A percentile compares a stretch with the other conserved stretches of the same genome.
phyloP scores from a whole-genome alignment of 2,888 invertebrate genomes.

The Pseudococcus jackbeardsleyi region DNA sequence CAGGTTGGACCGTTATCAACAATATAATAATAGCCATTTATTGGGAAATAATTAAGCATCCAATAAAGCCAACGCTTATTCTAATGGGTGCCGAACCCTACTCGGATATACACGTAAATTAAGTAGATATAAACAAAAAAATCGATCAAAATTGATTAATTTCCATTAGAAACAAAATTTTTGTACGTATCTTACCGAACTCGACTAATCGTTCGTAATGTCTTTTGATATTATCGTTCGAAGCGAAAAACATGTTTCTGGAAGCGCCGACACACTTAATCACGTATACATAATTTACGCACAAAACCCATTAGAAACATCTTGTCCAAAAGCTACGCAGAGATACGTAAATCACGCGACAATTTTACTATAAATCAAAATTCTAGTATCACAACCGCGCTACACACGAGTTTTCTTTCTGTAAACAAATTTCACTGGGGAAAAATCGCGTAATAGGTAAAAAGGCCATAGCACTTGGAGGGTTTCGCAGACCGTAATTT shows the following conservation, averaged over 20 bases:
- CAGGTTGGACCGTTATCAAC: neutral
- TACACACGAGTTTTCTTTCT: neutral
- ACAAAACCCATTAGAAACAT: neutral
- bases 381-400: constrained; percentile 9
- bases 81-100: neutral
- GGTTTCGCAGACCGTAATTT: constrained; percentile 41
- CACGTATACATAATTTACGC: neutral
- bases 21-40: neutral
- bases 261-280: constrained; percentile 28
- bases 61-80: neutral
- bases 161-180: neutral
- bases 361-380: constrained; percentile 16
- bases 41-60: neutral
- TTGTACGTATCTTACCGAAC: constrained; percentile 63
- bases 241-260: constrained; percentile 63
- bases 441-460: constrained; percentile 15
- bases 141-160: constrained; percentile 17
- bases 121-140: neutral
- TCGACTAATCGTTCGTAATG: constrained; percentile 66
- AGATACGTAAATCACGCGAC: neutral
- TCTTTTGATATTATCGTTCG: constrained; percentile 65
- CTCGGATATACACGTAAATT: neutral
- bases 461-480: constrained; percentile 37
- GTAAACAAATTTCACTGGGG: constrained; percentile 9
- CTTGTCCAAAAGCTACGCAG: neutral